phyloP scores from a whole-genome alignment of 1,140 invertebrate species.

The Euwallacea similis region DNA sequence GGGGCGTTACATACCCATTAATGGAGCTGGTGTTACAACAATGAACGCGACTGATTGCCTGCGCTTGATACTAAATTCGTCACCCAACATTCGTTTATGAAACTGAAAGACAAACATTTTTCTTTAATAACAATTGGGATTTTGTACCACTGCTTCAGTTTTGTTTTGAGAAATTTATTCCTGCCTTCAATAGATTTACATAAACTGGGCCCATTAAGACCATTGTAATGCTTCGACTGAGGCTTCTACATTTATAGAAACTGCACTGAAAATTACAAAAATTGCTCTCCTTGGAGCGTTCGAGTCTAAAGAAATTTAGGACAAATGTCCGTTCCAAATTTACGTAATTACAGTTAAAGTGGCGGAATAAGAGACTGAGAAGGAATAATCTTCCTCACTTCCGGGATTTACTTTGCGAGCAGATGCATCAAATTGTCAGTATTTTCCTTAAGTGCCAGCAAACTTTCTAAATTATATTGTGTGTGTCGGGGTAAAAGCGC shows the following conservation, averaged over 20 bases:
- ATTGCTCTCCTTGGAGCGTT: too few species aligned
- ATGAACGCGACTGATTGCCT: constrained; percentile 34
- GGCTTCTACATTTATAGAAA: too few species aligned
- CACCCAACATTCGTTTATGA: too few species aligned
- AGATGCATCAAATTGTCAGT: constrained; percentile 17
- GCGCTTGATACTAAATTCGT: constrained; percentile 3
- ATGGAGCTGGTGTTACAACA: constrained; percentile 35
- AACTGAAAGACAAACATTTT: too few species aligned
- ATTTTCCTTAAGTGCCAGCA: constrained; percentile 16
- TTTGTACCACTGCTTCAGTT: too few species aligned
- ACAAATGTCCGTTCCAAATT: not conserved
- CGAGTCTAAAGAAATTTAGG: too few species aligned
- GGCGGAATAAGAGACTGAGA: constrained; percentile 2
- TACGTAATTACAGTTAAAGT: not conserved
- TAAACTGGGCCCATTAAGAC: too few species aligned
- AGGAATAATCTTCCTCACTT: constrained; percentile 1
- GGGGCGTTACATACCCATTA: constrained; percentile 41
- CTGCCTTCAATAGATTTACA: too few species aligned
- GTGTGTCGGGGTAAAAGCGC: constrained; percentile 15
- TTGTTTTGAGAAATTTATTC: too few species aligned
- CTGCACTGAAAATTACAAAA: too few species aligned
- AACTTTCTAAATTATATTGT: constrained; percentile 19
- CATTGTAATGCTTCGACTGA: too few species aligned
- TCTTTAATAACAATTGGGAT: too few species aligned
- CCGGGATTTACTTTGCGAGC: not conserved